Conservation (phyloP, 2,888 invertebrate genomes). For the Caenorhabditis uteleia region DNA sequence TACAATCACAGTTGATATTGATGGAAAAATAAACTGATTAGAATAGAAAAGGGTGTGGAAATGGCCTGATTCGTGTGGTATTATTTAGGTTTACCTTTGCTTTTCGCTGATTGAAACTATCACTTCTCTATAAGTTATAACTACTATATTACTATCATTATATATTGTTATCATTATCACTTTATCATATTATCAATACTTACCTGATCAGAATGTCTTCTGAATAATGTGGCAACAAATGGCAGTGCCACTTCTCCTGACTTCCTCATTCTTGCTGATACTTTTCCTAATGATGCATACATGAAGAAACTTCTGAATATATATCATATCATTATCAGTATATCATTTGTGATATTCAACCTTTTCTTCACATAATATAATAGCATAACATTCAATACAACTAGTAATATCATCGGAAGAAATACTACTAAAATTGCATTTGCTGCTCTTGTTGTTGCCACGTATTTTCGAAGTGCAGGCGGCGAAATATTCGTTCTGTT, state of each 20-base stretch:
- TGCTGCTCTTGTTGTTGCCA: slow-evolving; percentile 51
- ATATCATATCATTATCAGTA: neutral
- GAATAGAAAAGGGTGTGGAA: neutral
- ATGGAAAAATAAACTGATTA: neutral
- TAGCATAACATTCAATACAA: slow-evolving; percentile 46
- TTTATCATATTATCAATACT: too few relatives aligned
- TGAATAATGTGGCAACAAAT: slow-evolving; percentile 42
- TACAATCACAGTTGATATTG: neutral
- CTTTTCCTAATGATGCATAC: slow-evolving; percentile 46
- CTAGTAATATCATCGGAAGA: slow-evolving; percentile 55
- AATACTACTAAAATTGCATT: slow-evolving; percentile 61
- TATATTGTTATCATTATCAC: too few relatives aligned
- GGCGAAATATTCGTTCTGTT: slow-evolving; percentile 56
- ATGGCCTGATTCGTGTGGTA: neutral
- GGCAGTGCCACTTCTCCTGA: slow-evolving; percentile 44
- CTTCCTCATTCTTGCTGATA: slow-evolving; percentile 38
- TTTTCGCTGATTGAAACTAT: neutral
- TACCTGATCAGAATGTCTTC: slow-evolving; percentile 52
- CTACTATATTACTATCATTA: too few relatives aligned
- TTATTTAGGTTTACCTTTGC: neutral
- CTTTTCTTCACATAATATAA: slow-evolving; percentile 52
- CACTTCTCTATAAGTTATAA: neutral
- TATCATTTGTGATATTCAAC: too few relatives aligned
- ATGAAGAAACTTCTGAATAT: slow-evolving; percentile 42
- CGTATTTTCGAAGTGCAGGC: slow-evolving; percentile 45